phyloP scores from a whole-genome alignment of 2,113 vertebrate genomes.

The Eubucco bourcierii region DNA sequence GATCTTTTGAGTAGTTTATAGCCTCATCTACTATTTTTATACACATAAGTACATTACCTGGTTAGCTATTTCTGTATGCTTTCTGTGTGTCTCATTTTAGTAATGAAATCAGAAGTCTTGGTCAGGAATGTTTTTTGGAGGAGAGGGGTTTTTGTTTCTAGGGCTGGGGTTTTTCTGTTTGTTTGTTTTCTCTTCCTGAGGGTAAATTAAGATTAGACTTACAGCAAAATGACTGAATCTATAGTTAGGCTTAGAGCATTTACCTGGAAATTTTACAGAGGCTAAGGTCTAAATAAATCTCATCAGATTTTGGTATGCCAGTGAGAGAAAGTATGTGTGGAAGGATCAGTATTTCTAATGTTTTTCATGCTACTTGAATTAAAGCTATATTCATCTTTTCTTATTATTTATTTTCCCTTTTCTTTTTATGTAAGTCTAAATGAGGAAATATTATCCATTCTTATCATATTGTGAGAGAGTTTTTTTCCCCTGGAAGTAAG shows the following conservation, averaged over 20 bases:
- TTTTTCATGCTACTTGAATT: background rate
- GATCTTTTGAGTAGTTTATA: background rate
- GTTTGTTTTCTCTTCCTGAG: background rate
- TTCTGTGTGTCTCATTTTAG: background rate
- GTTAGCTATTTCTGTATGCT: background rate
- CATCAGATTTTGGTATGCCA: background rate
- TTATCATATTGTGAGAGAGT: background rate
- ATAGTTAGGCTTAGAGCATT: background rate
- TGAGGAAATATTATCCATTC: background rate
- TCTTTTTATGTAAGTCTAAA: background rate
- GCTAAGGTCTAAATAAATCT: background rate
- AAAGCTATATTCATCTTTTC: background rate
- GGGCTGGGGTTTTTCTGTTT: no score
- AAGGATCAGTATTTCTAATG: background rate
- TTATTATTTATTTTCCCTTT: background rate
- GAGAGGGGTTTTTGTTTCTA: fast-evolving
- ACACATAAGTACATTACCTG: background rate
- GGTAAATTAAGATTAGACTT: background rate
- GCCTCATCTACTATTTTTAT: background rate
- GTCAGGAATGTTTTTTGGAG: background rate
- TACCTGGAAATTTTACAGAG: background rate
- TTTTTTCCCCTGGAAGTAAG: background rate
- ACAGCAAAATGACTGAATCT: background rate
- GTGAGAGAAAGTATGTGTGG: background rate
- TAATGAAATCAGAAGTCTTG: background rate